Conservation (phyloP, 2,888 invertebrate species). For the Leptinotarsa juncta region DNA sequence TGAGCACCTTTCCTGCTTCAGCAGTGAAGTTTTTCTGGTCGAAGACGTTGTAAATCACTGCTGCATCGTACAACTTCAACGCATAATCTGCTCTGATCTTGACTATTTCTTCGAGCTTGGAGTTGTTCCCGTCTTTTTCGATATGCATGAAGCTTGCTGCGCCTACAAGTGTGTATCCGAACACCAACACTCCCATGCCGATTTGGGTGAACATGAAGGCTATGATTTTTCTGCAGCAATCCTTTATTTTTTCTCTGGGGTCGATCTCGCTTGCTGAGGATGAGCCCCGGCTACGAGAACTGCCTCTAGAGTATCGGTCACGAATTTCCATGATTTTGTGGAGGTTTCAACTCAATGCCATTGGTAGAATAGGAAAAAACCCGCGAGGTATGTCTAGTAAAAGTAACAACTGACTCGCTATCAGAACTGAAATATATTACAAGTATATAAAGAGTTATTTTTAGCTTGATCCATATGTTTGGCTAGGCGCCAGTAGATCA, state of each 20-base stretch:
- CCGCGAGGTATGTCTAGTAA: neutral
- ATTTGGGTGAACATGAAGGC: constrained; percentile 95
- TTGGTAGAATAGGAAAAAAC: constrained; percentile 2
- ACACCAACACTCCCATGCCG: constrained; percentile 88
- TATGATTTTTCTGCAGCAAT: constrained; percentile 86
- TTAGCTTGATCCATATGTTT: constrained; percentile 27
- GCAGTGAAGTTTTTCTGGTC: constrained; percentile 74
- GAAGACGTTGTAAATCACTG: constrained; percentile 76
- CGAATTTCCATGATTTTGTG: constrained; percentile 17
- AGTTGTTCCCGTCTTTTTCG: constrained; percentile 68
- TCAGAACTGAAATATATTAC: neutral
- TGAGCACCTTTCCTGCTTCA: constrained; percentile 73
- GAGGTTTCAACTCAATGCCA: neutral
- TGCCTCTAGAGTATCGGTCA: constrained; percentile 45
- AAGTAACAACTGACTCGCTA: constrained; percentile 4
- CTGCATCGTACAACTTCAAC: constrained; percentile 74
- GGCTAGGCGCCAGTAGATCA: constrained; percentile 27
- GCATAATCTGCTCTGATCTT: constrained; percentile 71
- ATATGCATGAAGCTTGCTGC: constrained; percentile 85
- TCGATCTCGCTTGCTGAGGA: constrained; percentile 75
- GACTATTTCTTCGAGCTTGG: constrained; percentile 42
- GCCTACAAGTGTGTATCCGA: constrained; percentile 88
- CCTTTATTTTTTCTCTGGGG: constrained; percentile 83
- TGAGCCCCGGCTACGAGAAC: constrained; percentile 62
- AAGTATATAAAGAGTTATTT: constrained; percentile 34